A percentile compares a stretch with the other conserved stretches of the same genome.
These are phyloP conservation scores for Argyrosomus regius DNA, from an alignment of 2,797 vertebrate genomes.

Conservation along the genomic window DNA sequence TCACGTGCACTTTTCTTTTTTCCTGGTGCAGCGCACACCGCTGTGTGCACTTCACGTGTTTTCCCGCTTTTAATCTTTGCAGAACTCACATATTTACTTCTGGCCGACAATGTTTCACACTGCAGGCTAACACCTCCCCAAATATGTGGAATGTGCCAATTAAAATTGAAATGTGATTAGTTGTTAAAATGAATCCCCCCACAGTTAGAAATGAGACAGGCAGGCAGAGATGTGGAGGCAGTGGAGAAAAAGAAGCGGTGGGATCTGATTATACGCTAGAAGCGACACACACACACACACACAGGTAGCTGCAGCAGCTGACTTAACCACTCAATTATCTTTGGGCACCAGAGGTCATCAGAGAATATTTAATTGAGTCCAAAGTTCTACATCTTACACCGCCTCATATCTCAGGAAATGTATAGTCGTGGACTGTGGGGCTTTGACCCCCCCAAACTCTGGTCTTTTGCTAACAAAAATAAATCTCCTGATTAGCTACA, in stretches of 20 bases:
- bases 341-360: slow-evolving; percentile 65
- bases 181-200: slow-evolving; percentile 26
- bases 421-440: slow-evolving; percentile 31
- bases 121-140: not conserved
- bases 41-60: not conserved
- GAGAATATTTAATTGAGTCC: slow-evolving; percentile 76
- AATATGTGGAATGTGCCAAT: slow-evolving; percentile 37
- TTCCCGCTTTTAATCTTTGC: slow-evolving; percentile 14
- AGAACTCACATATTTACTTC: slow-evolving; percentile 24
- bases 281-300: slow-evolving; percentile 37
- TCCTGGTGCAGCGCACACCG: not conserved
- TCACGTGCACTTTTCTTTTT: slow-evolving; percentile 8
- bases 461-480: slow-evolving; percentile 48
- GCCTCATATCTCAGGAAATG: slow-evolving; percentile 40
- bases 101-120: slow-evolving; percentile 16
- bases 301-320: slow-evolving; percentile 55
- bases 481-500: slow-evolving; percentile 67
- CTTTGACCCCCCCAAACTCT: slow-evolving; percentile 38
- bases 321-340: slow-evolving; percentile 75
- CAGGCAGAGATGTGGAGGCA: slow-evolving; percentile 33
- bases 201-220: slow-evolving; percentile 30
- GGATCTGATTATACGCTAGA: slow-evolving; percentile 61
- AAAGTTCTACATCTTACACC: slow-evolving; percentile 66
- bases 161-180: slow-evolving; percentile 53
- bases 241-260: slow-evolving; percentile 31